Conservation (phyloP, 2,113 vertebrate genomes). For the Periophthalmodon schlosseri region DNA sequence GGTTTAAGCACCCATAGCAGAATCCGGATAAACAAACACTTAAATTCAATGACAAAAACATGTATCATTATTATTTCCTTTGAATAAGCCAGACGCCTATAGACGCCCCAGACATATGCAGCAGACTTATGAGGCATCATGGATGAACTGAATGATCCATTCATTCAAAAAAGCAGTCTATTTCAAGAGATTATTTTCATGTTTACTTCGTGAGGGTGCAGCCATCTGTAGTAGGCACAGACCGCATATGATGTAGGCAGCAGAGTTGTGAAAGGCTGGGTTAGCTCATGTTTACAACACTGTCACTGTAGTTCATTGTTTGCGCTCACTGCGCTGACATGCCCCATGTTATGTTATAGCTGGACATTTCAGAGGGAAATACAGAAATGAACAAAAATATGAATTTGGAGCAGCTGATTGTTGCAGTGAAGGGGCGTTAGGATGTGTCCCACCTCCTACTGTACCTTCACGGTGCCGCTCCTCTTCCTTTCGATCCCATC, state of each 20-base stretch:
- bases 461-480: constrained; percentile 45
- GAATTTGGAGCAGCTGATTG: not conserved
- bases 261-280: not conserved
- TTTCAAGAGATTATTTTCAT: not conserved
- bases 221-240: not conserved
- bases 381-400: not conserved
- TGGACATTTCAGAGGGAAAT: not conserved
- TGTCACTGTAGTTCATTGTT: not conserved
- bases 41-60: constrained; percentile 17
- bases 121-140: not conserved
- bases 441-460: constrained; percentile 58
- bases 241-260: too few species aligned
- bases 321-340: not conserved
- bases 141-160: accelerated
- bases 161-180: not conserved
- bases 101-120: not conserved
- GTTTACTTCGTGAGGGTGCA: not conserved
- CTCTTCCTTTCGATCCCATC: constrained; percentile 64
- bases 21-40: constrained; percentile 53
- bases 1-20: constrained; percentile 26
- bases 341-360: not conserved
- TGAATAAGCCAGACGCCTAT: not conserved
- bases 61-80: too few species aligned
- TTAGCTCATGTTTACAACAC: not conserved
- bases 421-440: not conserved